Base-by-base conservation (phyloP, 2,888 invertebrate species). In the Drosophila leonis region DNA sequence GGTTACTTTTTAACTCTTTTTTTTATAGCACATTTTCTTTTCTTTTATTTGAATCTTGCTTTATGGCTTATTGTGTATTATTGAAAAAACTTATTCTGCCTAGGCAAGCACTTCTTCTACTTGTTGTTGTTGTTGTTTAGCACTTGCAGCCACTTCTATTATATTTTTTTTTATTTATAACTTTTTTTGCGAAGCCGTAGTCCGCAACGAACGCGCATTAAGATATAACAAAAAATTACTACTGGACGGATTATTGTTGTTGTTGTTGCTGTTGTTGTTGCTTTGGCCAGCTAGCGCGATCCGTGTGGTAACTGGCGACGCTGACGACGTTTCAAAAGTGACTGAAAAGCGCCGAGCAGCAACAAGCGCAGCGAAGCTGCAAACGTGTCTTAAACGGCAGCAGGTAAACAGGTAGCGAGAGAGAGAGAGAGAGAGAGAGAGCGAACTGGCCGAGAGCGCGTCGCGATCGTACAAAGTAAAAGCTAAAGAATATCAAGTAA, bases 301-400 rank as follows among this genome's bases (percentile, higher is more conserved):
- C 73, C 76, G 76, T 56, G 78, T 68, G 63, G 52, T 65, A 76
- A 73, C 80, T 82, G 73, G 67, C 80, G 69, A 72, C 68, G 59
- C 74, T 82, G 82, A 75, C 86, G 73, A 82, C 74, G 80, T 68
- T 83, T 80, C 62, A 78, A 82, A 84, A 87, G 84, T 82, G 76
- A 87, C 84, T 84, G 79, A 86, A 81, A 78, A 72, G 73, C 64
- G 64, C 51, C 59, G 69, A 75, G 27, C 66, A 59, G 66, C 71
- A 31, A 48, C 68, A 78, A 82, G 70, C 87, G 82, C 74, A 78
- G 46, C 85, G 71, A 77, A 79, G 85, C 80, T 87, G 82, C 82
- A 84, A 84, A 84, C 84, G 85, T 84, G 84, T 87, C 84, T 84
- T 87, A 78, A 72, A 84, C 75, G 68, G 65, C 74, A 61, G 72